Evolutionary conservation across 2,888 invertebrate genomes (phyloP), one percentile per base, ranked within the genome.

Genomic region (Nymphalis c-album): DNA sequence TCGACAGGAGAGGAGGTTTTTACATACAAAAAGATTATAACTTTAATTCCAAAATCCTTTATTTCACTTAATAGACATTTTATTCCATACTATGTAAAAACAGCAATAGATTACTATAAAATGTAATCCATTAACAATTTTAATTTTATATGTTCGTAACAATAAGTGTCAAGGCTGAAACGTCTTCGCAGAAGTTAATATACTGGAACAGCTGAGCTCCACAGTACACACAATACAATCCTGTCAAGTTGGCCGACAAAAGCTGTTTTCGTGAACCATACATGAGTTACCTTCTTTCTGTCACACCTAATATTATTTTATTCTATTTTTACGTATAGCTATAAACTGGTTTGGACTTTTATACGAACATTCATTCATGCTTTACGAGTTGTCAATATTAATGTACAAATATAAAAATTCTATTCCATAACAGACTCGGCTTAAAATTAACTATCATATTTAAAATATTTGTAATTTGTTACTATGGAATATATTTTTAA

Each of bases 181-280:
- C 50, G 46, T 46, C 62, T 67, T 58, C 61, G 57, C 62, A 62
- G 59, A 31, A 62, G 67, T 57, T 67, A 67, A 67, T 67, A 67
- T 50, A 62, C 58, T 62, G 51, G 58, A 67, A 51, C 62, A 67
- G 40, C 35, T 35, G 67, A 50, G 59, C 62, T 67, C 62, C 45
- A 62, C 51, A 58, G 67, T 59, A 63, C 61, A 57, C 66, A 62
- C 62, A 58, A 58, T 59, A 59, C 62, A 62, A 51, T 58, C 57
- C 62, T 67, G 67, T 59, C 62, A 67, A 50, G 50, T 58, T 45
- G 31, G 58, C 62, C 67, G 62, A 67, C 66, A 50, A 62, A 62
- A 50, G 51, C 51, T 62, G 48, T 62, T 62, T 40, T 45, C 50
- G 40, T 40, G n/a, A 31, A 55, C 6, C 53, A 55, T 22, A 26